phyloP scores from a whole-genome alignment of 2,888 invertebrate genomes.

The Philhelius pedissequus region DNA sequence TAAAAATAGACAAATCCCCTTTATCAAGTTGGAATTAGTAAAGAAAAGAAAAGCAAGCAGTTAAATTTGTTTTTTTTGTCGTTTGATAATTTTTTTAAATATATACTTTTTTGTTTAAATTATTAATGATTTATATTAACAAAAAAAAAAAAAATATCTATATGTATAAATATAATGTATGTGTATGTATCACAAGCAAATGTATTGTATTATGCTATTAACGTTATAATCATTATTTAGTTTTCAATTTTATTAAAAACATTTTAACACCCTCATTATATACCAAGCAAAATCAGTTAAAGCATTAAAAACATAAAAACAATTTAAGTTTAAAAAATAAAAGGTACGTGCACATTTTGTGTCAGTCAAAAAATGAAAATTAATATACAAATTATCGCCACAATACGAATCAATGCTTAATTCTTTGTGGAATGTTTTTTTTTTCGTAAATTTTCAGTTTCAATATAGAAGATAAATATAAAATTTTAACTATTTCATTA shows the following conservation, averaged over 20 bases:
- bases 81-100: neutral
- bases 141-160: neutral
- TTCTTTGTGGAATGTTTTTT: constrained; percentile 38
- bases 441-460: constrained; percentile 22
- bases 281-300: constrained; percentile 21
- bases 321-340: neutral
- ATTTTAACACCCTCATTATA: constrained; percentile 29
- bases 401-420: constrained; percentile 30
- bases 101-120: constrained; percentile 8
- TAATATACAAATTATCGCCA: neutral
- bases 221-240: constrained; percentile 30
- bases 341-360: constrained; percentile 24
- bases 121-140: neutral
- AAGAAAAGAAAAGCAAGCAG: constrained; percentile 33
- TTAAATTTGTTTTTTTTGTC: constrained; percentile 15
- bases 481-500: constrained; percentile 29
- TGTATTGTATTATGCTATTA: constrained; percentile 60
- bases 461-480: neutral
- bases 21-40: constrained; percentile 30
- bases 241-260: constrained; percentile 11
- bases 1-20: constrained; percentile 43
- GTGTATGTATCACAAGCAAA: constrained; percentile 43
- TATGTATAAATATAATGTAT: neutral
- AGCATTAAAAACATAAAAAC: neutral
- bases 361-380: constrained; percentile 19